Percentiles rank a stretch among this genome's conserved stretches.
Evolutionary conservation across 2,113 vertebrate species (phyloP).

Genomic region (Pollimyrus isidori): DNA sequence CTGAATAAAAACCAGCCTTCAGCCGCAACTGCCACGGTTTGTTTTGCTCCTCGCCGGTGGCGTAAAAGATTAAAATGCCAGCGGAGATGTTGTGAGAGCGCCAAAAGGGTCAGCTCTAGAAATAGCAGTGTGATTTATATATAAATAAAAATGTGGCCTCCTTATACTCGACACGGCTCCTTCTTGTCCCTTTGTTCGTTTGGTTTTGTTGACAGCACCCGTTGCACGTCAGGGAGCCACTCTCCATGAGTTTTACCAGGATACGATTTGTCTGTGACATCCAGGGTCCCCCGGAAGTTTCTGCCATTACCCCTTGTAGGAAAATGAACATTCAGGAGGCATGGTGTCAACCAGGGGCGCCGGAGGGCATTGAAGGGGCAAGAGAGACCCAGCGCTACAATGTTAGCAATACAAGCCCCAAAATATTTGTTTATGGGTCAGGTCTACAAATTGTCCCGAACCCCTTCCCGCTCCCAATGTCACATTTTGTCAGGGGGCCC

Average conservation of each 20-base stretch:
- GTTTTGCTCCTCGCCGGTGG: not conserved
- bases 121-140: not conserved
- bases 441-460: not conserved
- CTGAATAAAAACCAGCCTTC: not conserved
- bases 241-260: not conserved
- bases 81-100: not conserved
- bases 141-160: not conserved
- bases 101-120: not conserved
- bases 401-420: not conserved
- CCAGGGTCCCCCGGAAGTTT: not conserved
- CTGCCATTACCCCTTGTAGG: not conserved
- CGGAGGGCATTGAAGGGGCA: not conserved
- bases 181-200: not conserved
- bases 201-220: not conserved
- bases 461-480: not conserved
- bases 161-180: not conserved
- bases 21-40: not conserved
- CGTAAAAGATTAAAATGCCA: not conserved
- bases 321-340: not conserved
- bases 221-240: not conserved
- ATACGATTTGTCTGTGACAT: not conserved
- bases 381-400: not conserved
- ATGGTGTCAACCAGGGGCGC: not conserved
- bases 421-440: not conserved
- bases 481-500: not conserved